Percentiles rank a stretch among this genome's conserved stretches.
These are phyloP conservation scores for Apamea epomidion DNA, from an alignment of 2,888 invertebrate genomes.

Conservation along the genomic window DNA sequence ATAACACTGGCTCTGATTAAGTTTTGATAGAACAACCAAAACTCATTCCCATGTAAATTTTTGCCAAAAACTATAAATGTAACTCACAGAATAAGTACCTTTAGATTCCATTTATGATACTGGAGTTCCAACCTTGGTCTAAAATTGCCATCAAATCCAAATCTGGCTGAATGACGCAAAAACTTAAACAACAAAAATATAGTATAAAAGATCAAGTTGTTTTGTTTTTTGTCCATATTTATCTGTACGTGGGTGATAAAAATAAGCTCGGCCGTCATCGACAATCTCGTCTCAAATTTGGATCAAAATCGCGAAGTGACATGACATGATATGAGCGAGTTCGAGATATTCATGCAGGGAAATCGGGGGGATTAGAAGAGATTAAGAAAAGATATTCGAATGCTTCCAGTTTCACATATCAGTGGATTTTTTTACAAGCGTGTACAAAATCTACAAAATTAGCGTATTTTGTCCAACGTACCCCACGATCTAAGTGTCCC, in stretches of 20 bases:
- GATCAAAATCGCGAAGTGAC: slow-evolving; percentile 18
- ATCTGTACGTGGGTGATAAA: slow-evolving; percentile 42
- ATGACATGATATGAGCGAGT: background rate
- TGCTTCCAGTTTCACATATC: too few species aligned
- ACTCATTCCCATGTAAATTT: too few species aligned
- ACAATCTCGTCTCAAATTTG: slow-evolving; percentile 31
- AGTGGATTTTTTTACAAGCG: background rate
- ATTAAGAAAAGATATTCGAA: background rate
- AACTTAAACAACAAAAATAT: slow-evolving; percentile 4
- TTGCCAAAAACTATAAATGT: background rate
- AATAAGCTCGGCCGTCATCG: slow-evolving; percentile 36
- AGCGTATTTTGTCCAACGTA: background rate
- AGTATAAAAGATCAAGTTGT: slow-evolving; percentile 13
- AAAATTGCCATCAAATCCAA: slow-evolving; percentile 15
- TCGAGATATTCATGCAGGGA: background rate
- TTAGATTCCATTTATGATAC: slow-evolving; percentile 12
- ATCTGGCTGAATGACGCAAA: background rate
- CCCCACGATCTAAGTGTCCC: background rate
- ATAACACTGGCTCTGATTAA: background rate
- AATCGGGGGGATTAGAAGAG: background rate
- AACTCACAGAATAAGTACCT: background rate
- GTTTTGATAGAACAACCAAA: background rate
- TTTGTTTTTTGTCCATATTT: slow-evolving; percentile 38
- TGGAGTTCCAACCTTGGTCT: background rate
- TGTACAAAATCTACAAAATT: background rate